These are phyloP conservation scores for Zeugodacus cucurbitae DNA, from an alignment of 1,140 invertebrate species.

Conservation along the genomic window DNA sequence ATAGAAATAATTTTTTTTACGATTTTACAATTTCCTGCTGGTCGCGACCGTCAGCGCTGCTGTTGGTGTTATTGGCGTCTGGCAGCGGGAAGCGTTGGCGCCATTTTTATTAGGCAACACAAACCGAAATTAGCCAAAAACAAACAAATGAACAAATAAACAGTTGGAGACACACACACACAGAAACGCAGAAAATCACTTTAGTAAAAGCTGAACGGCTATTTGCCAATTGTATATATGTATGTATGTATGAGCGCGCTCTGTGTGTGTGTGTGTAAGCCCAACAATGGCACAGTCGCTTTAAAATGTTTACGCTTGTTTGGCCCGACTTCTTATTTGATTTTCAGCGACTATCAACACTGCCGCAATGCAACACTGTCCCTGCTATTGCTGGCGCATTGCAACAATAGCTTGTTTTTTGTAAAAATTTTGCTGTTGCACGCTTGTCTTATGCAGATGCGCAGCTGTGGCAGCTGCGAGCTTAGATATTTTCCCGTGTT, in stretches of 20 bases:
- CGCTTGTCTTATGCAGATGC: conserved; percentile 23
- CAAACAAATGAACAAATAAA: background rate
- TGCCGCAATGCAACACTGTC: background rate
- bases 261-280: background rate
- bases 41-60: background rate
- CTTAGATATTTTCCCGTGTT: background rate
- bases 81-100: background rate
- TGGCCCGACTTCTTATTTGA: background rate
- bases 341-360: background rate
- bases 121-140: background rate
- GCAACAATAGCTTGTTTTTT: background rate
- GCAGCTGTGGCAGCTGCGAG: background rate
- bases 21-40: background rate
- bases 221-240: no score
- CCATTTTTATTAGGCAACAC: conserved; percentile 25
- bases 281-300: background rate
- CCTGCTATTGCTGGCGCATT: background rate
- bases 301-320: background rate
- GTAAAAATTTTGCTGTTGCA: conserved; percentile 22
- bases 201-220: no score
- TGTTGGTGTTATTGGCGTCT: background rate
- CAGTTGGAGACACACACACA: background rate
- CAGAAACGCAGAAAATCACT: background rate
- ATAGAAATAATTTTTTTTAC: conserved; percentile 30
- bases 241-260: background rate